Percentiles rank a stretch among this genome's conserved stretches.
These are phyloP conservation scores for Agrotis puta DNA, from an alignment of 2,888 invertebrate genomes.

Conservation along the genomic window DNA sequence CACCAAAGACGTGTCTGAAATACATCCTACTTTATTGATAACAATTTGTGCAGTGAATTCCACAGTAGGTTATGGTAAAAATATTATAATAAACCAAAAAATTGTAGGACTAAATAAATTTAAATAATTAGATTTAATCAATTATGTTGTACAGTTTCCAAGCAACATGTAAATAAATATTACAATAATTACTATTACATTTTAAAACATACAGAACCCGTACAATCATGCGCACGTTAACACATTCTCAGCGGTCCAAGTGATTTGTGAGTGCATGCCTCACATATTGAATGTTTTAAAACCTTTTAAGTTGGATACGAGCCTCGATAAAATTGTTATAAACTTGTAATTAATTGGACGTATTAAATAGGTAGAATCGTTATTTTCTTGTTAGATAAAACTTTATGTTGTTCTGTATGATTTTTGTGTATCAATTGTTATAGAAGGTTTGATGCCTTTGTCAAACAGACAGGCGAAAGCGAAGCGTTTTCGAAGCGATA, in stretches of 20 bases:
- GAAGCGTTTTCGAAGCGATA: too few species aligned
- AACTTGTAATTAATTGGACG: slow-evolving; percentile 86
- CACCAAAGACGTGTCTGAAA: too few species aligned
- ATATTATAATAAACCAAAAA: too few species aligned
- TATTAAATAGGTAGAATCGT: slow-evolving; percentile 75
- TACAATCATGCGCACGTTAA: slow-evolving; percentile 24
- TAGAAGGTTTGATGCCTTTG: neutral
- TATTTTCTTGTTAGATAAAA: slow-evolving; percentile 58
- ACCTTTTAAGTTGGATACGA: slow-evolving; percentile 85
- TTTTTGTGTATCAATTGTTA: slow-evolving; percentile 33
- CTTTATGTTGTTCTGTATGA: slow-evolving; percentile 19
- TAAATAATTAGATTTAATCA: too few species aligned
- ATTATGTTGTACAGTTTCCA: too few species aligned
- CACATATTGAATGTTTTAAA: slow-evolving; percentile 87
- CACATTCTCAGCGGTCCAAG: slow-evolving; percentile 61
- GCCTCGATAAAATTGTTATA: slow-evolving; percentile 82
- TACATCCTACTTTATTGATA: too few species aligned
- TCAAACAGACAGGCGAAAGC: too few species aligned
- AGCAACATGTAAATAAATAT: too few species aligned
- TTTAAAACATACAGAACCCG: slow-evolving; percentile 64
- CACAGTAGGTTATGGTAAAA: too few species aligned
- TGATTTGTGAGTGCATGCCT: slow-evolving; percentile 84
- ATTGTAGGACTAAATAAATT: too few species aligned
- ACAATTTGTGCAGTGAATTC: too few species aligned
- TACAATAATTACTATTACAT: too few species aligned